phyloP scores from a whole-genome alignment of 37 sponge, comb jelly and placozoan species.

The Mnemiopsis leidyi region DNA sequence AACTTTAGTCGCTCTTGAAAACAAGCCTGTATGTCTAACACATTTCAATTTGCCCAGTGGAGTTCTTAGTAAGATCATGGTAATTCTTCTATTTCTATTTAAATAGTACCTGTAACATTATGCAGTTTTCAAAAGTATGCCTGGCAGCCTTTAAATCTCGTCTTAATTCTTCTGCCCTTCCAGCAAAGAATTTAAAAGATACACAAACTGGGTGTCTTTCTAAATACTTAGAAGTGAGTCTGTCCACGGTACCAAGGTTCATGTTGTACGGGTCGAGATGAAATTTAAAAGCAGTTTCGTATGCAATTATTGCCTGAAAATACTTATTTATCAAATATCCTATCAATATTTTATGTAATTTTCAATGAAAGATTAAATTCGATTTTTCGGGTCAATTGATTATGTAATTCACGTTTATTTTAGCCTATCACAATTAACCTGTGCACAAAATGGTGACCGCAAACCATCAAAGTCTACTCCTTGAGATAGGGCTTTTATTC shows the following conservation, averaged over 20 bases:
- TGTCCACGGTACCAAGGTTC: background rate
- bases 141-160: background rate
- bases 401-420: too few relatives aligned
- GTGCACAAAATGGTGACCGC: slow-evolving; percentile 17
- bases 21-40: too few relatives aligned
- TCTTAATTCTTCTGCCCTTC: background rate
- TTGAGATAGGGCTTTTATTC: background rate
- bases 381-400: too few relatives aligned
- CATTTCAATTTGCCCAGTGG: too few relatives aligned
- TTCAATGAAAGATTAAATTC: background rate
- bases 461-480: background rate
- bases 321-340: background rate
- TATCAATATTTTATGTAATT: background rate
- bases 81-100: background rate
- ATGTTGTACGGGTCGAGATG: slow-evolving; percentile 23
- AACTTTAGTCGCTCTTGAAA: too few relatives aligned
- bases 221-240: background rate
- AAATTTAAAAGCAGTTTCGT: background rate
- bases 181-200: slow-evolving; percentile 15
- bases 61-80: background rate
- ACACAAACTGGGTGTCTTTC: background rate
- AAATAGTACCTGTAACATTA: background rate
- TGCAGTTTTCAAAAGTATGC: slow-evolving; percentile 1
- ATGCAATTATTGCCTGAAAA: background rate
- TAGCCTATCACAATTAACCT: too few relatives aligned